Evolutionary conservation across 2,797 vertebrate species (phyloP).

Genomic region (Halcyon leucocephala): DNA sequence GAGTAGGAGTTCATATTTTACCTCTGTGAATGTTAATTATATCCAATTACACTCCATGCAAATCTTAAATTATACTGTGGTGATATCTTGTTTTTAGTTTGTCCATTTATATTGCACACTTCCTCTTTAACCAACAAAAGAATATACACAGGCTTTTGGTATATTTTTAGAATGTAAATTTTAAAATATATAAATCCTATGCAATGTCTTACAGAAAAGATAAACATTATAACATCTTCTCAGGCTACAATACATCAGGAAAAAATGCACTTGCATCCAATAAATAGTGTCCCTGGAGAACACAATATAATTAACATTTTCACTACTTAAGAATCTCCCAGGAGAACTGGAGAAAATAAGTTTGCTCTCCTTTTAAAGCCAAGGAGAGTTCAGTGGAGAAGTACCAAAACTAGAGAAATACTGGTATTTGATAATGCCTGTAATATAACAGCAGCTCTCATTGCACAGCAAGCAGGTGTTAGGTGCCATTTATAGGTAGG

Average conservation of each 20-base stretch:
- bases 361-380: not conserved
- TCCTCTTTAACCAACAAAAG: not conserved
- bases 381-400: not conserved
- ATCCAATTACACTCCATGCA: not conserved
- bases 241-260: not conserved
- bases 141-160: not conserved
- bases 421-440: not conserved
- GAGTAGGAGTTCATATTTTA: not conserved
- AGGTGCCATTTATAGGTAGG: fast-evolving
- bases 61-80: not conserved
- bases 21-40: not conserved
- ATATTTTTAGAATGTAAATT: not conserved
- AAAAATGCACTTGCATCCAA: not conserved
- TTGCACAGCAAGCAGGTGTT: not conserved
- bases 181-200: not conserved
- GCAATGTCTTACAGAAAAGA: not conserved
- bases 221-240: not conserved
- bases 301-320: not conserved
- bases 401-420: not conserved
- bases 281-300: not conserved
- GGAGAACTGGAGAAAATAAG: not conserved
- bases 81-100: not conserved
- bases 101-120: not conserved
- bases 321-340: not conserved
- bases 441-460: not conserved